Conservation (phyloP, 2,113 vertebrate genomes). For the Esox niger region DNA sequence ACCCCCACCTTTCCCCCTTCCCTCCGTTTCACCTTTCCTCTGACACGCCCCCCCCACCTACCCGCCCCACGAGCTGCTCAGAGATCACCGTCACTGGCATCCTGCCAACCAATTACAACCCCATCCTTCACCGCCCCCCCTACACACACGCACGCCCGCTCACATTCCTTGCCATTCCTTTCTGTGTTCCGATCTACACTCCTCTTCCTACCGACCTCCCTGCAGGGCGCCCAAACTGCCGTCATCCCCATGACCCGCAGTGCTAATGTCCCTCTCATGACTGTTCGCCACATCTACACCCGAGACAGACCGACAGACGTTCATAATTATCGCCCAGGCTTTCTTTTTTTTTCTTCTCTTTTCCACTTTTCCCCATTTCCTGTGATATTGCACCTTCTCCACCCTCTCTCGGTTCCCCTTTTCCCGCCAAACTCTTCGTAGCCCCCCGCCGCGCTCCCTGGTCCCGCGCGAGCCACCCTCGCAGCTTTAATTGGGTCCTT, state of each 20-base stretch:
- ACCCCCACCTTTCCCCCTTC: conserved; percentile 6
- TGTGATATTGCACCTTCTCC: conserved; percentile 7
- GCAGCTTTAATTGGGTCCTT: conserved; percentile 58
- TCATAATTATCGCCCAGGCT: conserved; percentile 19
- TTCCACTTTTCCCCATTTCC: no score
- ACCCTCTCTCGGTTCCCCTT: not conserved
- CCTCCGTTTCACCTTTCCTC: not conserved
- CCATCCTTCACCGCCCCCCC: conserved; percentile 7
- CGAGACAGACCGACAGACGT: conserved; percentile 33
- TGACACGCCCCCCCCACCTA: not conserved
- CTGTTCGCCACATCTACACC: conserved; percentile 42
- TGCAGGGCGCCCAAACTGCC: conserved; percentile 37
- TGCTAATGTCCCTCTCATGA: conserved; percentile 35
- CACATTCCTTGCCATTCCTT: conserved; percentile 9
- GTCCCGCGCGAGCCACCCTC: conserved; percentile 26
- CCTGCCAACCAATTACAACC: conserved; percentile 67
- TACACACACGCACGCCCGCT: not conserved
- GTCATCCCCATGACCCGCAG: conserved; percentile 60
- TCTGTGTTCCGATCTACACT: conserved; percentile 33
- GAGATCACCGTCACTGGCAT: conserved; percentile 33
- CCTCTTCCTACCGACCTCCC: conserved; percentile 25
- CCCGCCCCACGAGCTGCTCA: conserved; percentile 22
- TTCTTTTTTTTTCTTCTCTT: no score
- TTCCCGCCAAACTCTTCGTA: conserved; percentile 24
- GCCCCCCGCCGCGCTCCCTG: conserved; percentile 21